Evolutionary conservation across 2,888 invertebrate genomes (phyloP), one percentile per base, ranked within the genome.

Genomic region (Erannis defoliaria): DNA sequence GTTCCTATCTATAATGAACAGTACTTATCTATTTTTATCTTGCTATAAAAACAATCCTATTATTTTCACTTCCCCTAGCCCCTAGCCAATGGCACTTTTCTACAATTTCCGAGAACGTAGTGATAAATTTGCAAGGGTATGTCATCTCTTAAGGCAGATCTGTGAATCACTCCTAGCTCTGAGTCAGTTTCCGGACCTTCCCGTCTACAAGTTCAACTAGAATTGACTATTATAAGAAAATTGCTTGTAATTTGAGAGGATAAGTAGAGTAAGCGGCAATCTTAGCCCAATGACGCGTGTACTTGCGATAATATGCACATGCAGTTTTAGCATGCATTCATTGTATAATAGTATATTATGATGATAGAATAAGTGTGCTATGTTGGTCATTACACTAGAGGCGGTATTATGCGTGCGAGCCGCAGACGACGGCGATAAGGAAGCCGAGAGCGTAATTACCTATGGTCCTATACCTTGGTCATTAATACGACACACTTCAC

Each of bases 91-190:
- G 14, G 23, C 21, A 18, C 40, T 53, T 54, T 50, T 40, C 33
- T 31, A 50, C 49, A 19, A n/a, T 38, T 37, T 37, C 35, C 23
- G 19, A 37, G 21, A 23, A 50, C 31, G 42, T 14, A 5, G 45
- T 55, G 55, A 53, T 42, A 40, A 21, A 48, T 51, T 18, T 51
- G 19, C 38, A 26, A 23, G 43, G 18, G 50, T 50, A 54, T 48
- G 59, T 66, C 62, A 62, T 62, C 59, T 59, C 60, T 48, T 31
- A 37, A 35, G 62, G 55, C 33, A 60, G 43, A 35, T 35, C 31
- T 21, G 31, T 63, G 61, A 64, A 23, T 66, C 66, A 60, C 50
- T 50, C 1, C 14, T n/a, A 51, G 8, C 18, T 23, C n/a, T 51
- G 51, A 51, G 6, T 51, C 51, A 51, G 29, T 40, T 51, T 57